Evolutionary conservation across 2,888 invertebrate species (phyloP).

Genomic region (Phalera bucephala): DNA sequence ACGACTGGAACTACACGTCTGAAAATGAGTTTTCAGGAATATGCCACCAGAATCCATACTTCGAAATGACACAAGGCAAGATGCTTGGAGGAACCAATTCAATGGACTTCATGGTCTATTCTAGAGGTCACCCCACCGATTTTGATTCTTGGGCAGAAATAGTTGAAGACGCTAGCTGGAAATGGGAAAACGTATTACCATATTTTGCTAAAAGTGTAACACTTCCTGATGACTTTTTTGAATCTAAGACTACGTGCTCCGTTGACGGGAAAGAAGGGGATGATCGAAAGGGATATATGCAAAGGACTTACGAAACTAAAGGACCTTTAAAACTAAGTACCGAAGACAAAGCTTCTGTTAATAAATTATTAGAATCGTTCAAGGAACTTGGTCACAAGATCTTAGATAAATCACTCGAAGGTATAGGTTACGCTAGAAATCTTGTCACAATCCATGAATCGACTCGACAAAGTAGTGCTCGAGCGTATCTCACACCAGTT

Average conservation of each 20-base stretch:
- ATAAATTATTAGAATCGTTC: constrained; percentile 12
- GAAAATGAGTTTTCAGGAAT: constrained; percentile 6
- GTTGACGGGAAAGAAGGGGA: too few relatives aligned
- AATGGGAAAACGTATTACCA: constrained; percentile 22
- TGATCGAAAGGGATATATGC: too few relatives aligned
- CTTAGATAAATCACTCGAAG: constrained; percentile 10
- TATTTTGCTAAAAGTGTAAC: constrained; percentile 21
- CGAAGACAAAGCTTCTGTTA: background rate
- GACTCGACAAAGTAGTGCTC: constrained; percentile 12
- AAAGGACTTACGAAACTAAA: constrained; percentile 9
- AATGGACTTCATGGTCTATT: too few relatives aligned
- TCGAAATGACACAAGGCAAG: constrained; percentile 14
- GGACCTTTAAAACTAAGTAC: constrained; percentile 12
- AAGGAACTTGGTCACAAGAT: constrained; percentile 10
- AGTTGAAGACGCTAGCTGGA: constrained; percentile 66
- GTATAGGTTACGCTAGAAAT: constrained; percentile 12
- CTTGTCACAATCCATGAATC: constrained; percentile 4
- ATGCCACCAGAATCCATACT: constrained; percentile 12
- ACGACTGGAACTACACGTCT: constrained; percentile 22
- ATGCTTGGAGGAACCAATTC: constrained; percentile 84
- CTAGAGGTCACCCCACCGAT: constrained; percentile 84
- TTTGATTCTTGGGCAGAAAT: constrained; percentile 85
- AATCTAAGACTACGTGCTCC: too few relatives aligned
- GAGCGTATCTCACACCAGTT: constrained; percentile 7
- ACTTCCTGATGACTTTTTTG: constrained; percentile 6